Evolutionary conservation across 2,797 vertebrate species (phyloP).

Genomic region (Knipowitschia caucasica): DNA sequence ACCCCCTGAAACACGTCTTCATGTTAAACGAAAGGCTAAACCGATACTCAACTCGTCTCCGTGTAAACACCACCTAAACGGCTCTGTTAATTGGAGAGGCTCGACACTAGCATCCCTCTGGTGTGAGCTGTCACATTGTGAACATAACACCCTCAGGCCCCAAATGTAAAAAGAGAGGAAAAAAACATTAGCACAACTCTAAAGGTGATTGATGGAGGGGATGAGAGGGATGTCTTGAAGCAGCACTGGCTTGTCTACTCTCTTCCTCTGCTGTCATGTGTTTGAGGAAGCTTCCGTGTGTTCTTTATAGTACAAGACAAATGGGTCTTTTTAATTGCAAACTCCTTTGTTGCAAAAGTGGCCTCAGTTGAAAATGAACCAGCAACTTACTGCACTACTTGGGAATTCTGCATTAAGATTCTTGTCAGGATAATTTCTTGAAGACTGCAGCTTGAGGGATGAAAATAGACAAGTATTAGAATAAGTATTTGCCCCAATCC

Average conservation of each 20-base stretch:
- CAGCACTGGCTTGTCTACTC: constrained; percentile 49
- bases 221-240: constrained; percentile 63
- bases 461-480: too few relatives aligned
- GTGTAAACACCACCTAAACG: too few relatives aligned
- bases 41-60: too few relatives aligned
- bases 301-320: constrained; percentile 28
- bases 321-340: constrained; percentile 15
- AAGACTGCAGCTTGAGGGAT: too few relatives aligned
- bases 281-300: constrained; percentile 37
- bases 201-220: constrained; percentile 71
- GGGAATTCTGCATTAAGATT: too few relatives aligned
- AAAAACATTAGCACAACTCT: constrained; percentile 68
- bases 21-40: too few relatives aligned
- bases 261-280: constrained; percentile 30
- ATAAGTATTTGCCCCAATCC: too few relatives aligned
- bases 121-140: constrained; percentile 34
- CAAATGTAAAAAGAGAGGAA: constrained; percentile 62
- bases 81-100: constrained; percentile 46
- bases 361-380: constrained; percentile 1
- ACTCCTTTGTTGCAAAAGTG: neutral
- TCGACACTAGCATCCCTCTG: constrained; percentile 27
- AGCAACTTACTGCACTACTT: neutral
- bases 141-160: constrained; percentile 57
- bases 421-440: too few relatives aligned
- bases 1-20: too few relatives aligned